Evolutionary conservation across 2,797 vertebrate genomes (phyloP), one percentile per base, ranked within the genome.

Genomic region (Columba guinea): DNA sequence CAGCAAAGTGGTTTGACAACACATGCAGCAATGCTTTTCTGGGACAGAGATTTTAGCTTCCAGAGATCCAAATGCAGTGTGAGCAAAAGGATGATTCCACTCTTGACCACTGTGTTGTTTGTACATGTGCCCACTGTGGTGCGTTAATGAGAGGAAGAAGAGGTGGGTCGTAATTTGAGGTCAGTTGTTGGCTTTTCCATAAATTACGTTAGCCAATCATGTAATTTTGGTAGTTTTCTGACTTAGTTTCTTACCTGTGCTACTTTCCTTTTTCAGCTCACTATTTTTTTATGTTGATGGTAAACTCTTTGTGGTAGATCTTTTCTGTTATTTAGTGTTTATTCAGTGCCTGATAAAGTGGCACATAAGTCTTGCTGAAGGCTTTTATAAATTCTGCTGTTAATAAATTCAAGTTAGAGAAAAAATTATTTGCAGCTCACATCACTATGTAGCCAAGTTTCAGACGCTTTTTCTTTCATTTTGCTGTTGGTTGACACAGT

Each of bases 321-420:
- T 91, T 35, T 48, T 92, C 67, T 67, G 46, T 70, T 93, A 63
- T 86, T 93, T 79, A 79, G 76, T 73, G 69, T 94, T 91, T 94
- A 65, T 74, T 91, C 59, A 87, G 59, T 63, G 44, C 52, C 52
- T 60, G 49, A 46, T 81, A 87, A 83, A 94, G 90, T 77, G 63
- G 30, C 67, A 82, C 0, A 0, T 63, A 79, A 69, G 44, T 84
- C 80, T 92, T 92, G 32, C 44, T 84, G 86, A 94, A 55, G n/a
- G 80, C 39, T 76, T 79, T 74, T 89, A 53, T 94, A 95, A 92
- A 82, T 84, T 76, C 89, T 67, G 39, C 49, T 90, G 41, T 89
- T 93, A 87, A 92, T 87, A 89, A 77, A 44, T 83, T 86, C 22
- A 30, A 68, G 68, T 84, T 92, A 64, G 35, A 90, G 53, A 21